Evolutionary conservation across 2,888 invertebrate species (phyloP).

Genomic region (Zygaena filipendulae): DNA sequence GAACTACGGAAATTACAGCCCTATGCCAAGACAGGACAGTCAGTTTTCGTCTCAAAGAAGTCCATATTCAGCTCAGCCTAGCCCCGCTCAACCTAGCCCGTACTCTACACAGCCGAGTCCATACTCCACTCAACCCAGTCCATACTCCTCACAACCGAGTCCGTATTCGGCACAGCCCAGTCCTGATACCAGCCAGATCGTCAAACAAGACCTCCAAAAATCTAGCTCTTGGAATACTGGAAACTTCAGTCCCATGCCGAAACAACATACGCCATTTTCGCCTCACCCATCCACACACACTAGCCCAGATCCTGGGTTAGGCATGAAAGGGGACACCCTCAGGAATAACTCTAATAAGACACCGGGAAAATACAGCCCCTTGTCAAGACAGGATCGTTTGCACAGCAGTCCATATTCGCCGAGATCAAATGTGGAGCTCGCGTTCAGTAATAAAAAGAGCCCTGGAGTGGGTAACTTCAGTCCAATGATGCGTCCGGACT

Average conservation of each 20-base stretch:
- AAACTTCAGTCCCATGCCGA: slow-evolving; percentile 58
- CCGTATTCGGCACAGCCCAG: slow-evolving; percentile 59
- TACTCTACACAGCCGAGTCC: slow-evolving; percentile 56
- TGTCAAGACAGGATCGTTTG: slow-evolving; percentile 50
- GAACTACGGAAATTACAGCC: slow-evolving; percentile 56
- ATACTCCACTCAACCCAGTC: slow-evolving; percentile 55
- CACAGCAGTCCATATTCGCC: slow-evolving; percentile 57
- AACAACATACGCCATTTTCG: slow-evolving; percentile 55
- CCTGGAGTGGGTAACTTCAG: slow-evolving; percentile 53
- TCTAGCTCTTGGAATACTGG: slow-evolving; percentile 53
- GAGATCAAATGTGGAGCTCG: slow-evolving; percentile 44
- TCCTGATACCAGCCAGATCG: slow-evolving; percentile 59
- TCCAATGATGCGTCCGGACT: slow-evolving; percentile 51
- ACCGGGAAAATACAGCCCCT: slow-evolving; percentile 54
- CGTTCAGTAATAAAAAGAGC: slow-evolving; percentile 45
- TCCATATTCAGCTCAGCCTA: slow-evolving; percentile 58
- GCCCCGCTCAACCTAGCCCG: slow-evolving; percentile 57
- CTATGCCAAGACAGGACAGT: slow-evolving; percentile 54
- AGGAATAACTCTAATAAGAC: slow-evolving; percentile 43
- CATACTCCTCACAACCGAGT: slow-evolving; percentile 58
- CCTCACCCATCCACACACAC: slow-evolving; percentile 54
- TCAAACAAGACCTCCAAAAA: slow-evolving; percentile 49
- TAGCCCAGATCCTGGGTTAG: slow-evolving; percentile 50
- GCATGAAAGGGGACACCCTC: slow-evolving; percentile 38
- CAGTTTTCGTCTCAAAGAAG: slow-evolving; percentile 57